Base-by-base conservation (phyloP, 2,797 vertebrate species). In the Bucorvus abyssinicus region DNA sequence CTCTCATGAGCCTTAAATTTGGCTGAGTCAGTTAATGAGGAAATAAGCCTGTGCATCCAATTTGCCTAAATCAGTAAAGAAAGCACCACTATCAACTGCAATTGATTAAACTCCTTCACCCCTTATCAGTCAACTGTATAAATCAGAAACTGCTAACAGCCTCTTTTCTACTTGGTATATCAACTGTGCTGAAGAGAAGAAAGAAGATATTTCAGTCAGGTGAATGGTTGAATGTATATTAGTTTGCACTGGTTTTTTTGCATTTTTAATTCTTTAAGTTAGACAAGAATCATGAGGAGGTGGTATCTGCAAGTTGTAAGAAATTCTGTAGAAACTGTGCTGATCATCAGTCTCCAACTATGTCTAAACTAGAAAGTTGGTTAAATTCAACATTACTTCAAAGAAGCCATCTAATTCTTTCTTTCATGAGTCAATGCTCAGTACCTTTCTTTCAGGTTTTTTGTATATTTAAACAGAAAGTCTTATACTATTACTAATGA, bases 21-120 rank as follows among this genome's bases (percentile, higher is more conserved):
- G 60, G 40, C 59, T 77, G 63, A 84, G 44, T 94, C 84, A 87
- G 47, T 86, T 93, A 86, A 91, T 79, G 40, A 95, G 68, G 40
- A 87, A 83, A 90, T 95, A 82, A 93, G 40, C 56, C 13, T 74
- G 40, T 90, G 70, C 52, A 92, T 93, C 81, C 78, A 87, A 50
- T 87, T 94, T 93, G 32, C 81, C 74, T 77, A 74, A 79, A 60
- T 74, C 40, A 63, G 67, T 95, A 65, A 84, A 77, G 56, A 29
- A 38, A 67, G 47, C 34, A 78, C 24, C 9, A 50, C 30, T 61
- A 68, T 56, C 65, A 94, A 29, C 61, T 78, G 42, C 45, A 85
- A 34, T 15, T 88, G 57, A 86, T 84, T 68, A 75, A 80, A 52
- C 34, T 73, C 26, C 42, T 73, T 87, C 7, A 3, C 18, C 90